These are phyloP conservation scores for Platorchestia sp. DNA, from an alignment of 1,140 invertebrate genomes.

Conservation along the genomic window DNA sequence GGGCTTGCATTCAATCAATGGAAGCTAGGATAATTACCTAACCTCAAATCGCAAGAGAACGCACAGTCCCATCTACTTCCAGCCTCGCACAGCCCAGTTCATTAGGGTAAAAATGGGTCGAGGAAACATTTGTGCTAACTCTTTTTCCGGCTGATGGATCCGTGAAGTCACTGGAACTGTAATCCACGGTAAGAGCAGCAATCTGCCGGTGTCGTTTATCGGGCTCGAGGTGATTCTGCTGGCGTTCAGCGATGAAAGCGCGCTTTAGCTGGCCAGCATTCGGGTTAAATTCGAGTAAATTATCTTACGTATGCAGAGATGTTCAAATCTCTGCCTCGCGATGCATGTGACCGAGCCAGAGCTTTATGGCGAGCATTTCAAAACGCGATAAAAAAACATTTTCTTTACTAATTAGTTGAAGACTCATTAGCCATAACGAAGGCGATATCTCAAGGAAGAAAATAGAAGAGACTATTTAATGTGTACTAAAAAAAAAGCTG, in stretches of 20 bases:
- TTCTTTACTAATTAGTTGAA: no score
- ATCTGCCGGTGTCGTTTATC: constrained; percentile 19
- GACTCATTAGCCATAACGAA: no score
- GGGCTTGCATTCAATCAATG: not conserved
- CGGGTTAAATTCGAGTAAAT: not conserved
- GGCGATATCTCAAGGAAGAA: no score
- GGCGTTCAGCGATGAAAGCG: not conserved
- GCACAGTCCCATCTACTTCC: not conserved
- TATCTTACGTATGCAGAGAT: not conserved
- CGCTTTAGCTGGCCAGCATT: not conserved
- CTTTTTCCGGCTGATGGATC: constrained; percentile 32
- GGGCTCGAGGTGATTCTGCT: not conserved
- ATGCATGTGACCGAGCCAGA: not conserved
- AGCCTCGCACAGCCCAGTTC: not conserved
- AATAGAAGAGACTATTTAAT: no score
- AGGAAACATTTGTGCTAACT: not conserved
- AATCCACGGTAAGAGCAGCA: constrained; percentile 9
- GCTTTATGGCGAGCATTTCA: not conserved
- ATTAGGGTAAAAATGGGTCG: constrained; percentile 12
- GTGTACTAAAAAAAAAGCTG: no score
- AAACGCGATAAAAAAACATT: no score
- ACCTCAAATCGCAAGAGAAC: not conserved
- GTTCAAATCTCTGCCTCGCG: not conserved
- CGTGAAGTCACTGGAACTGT: constrained; percentile 7
- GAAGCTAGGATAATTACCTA: not conserved